phyloP scores from a whole-genome alignment of 92 coral and sea anemone species.

The Metridium senile region DNA sequence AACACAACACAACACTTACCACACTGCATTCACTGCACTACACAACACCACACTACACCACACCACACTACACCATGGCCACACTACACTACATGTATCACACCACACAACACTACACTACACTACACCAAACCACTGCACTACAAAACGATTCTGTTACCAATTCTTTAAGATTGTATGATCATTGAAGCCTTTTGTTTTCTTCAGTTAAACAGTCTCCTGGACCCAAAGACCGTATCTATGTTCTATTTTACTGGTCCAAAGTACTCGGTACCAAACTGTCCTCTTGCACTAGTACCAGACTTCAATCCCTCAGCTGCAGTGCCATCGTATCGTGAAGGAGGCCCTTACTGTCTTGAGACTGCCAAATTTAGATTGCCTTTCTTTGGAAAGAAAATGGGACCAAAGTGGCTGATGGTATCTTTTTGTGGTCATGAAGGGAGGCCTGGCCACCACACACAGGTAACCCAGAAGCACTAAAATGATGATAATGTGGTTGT shows the following conservation, averaged over 20 bases:
- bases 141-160: no score
- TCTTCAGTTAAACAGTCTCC: slow-evolving; percentile 75
- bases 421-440: slow-evolving; percentile 85
- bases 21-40: no score
- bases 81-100: background rate
- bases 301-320: slow-evolving; percentile 85
- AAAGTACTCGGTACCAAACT: slow-evolving; percentile 90
- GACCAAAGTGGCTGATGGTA: slow-evolving; percentile 69
- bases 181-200: no score
- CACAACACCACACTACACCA: background rate
- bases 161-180: no score
- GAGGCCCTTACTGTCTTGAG: slow-evolving; percentile 37
- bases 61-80: background rate
- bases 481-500: no score
- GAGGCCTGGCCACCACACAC: slow-evolving; percentile 98
- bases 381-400: slow-evolving; percentile 73
- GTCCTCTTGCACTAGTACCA: slow-evolving; percentile 72
- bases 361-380: slow-evolving; percentile 71
- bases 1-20: no score
- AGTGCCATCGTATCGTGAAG: slow-evolving; percentile 42
- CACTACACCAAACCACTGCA: no score
- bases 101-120: no score
- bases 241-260: slow-evolving; percentile 86
- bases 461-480: slow-evolving; percentile 49
- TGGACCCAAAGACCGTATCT: slow-evolving; percentile 78